Conservation (phyloP, 2,888 invertebrate species). For the Hoplodrina ambigua region DNA sequence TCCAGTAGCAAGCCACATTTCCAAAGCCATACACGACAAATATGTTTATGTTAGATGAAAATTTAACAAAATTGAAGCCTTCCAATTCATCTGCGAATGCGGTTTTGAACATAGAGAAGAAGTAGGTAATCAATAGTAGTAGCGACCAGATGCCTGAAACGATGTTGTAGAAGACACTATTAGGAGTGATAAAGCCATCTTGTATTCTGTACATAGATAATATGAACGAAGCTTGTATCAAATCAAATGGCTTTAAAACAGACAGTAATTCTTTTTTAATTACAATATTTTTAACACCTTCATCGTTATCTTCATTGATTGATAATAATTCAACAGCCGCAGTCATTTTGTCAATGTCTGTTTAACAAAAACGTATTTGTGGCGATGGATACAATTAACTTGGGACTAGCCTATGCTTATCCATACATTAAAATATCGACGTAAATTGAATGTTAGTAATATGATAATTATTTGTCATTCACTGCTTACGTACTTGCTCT, state of each 20-base stretch:
- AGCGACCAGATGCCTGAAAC: not conserved
- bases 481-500: not conserved
- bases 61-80: not conserved
- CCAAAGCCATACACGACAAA: not conserved
- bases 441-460: too few relatives aligned
- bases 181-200: not conserved
- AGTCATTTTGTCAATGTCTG: not conserved
- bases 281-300: not conserved
- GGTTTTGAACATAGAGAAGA: not conserved
- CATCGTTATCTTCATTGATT: not conserved
- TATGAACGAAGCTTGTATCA: not conserved
- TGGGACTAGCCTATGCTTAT: too few relatives aligned
- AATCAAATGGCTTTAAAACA: not conserved
- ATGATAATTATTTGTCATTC: too few relatives aligned
- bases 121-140: not conserved
- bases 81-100: not conserved
- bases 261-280: constrained; percentile 2
- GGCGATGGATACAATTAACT: not conserved
- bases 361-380: not conserved
- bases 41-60: not conserved
- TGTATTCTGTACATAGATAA: not conserved
- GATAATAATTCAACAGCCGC: not conserved
- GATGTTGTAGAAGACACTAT: not conserved
- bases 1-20: not conserved
- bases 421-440: too few relatives aligned